Evolutionary conservation across 2,888 invertebrate genomes (phyloP).

Genomic region (Tenthredo amoena): DNA sequence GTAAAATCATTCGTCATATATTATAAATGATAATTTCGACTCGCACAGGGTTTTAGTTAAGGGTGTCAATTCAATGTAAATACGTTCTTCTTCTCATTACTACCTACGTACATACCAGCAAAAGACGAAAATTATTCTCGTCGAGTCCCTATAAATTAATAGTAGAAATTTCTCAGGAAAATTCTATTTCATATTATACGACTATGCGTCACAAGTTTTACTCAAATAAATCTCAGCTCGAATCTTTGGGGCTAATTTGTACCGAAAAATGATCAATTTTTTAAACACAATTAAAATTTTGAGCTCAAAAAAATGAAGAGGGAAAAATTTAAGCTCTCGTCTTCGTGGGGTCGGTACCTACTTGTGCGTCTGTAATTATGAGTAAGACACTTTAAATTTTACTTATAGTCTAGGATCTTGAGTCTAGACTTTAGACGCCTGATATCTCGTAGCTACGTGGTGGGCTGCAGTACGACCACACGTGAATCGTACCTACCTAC

Average conservation of each 20-base stretch:
- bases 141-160: background rate
- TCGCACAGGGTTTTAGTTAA: too few species aligned
- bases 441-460: background rate
- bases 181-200: background rate
- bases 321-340: background rate
- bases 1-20: too few species aligned
- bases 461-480: constrained; percentile 4
- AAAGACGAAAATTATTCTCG: background rate
- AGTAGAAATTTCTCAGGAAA: background rate
- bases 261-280: background rate
- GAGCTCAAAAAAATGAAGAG: background rate
- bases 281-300: background rate
- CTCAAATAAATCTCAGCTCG: background rate
- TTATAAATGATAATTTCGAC: too few species aligned
- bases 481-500: background rate
- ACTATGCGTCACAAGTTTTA: background rate
- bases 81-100: background rate
- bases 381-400: constrained; percentile 21
- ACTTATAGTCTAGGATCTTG: background rate
- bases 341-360: background rate
- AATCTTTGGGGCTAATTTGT: background rate
- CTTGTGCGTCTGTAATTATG: background rate
- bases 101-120: background rate
- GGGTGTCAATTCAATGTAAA: too few species aligned
- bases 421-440: constrained; percentile 14